Percentiles rank a stretch among this genome's conserved stretches.
These are phyloP conservation scores for Chaenocephalus aceratus DNA, from an alignment of 2,113 vertebrate species.

Conservation along the genomic window DNA sequence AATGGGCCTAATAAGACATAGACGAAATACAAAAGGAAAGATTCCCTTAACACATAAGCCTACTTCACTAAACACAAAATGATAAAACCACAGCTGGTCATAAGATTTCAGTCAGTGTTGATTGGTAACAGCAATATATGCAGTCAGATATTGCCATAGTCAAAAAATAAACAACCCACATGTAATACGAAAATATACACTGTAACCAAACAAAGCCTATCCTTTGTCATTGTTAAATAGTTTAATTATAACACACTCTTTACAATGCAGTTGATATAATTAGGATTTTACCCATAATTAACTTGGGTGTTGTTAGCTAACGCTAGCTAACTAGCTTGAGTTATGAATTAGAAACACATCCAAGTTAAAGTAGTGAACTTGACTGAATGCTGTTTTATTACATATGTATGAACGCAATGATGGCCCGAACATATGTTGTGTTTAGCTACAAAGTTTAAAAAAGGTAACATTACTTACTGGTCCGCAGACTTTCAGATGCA, in stretches of 20 bases:
- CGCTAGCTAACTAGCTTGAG: not conserved
- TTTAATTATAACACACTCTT: not conserved
- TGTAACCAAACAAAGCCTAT: not conserved
- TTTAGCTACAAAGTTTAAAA: not conserved
- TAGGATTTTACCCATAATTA: not conserved
- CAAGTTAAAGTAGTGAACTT: not conserved
- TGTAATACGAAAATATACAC: no score
- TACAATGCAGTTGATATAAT: not conserved
- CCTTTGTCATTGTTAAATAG: not conserved
- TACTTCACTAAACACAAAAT: not conserved
- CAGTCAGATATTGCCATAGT: no score
- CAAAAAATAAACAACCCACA: no score
- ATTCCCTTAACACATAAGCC: not conserved
- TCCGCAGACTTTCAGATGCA: no score
- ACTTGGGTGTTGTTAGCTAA: not conserved
- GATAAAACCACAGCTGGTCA: not conserved
- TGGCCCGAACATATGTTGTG: not conserved
- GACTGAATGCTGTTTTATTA: not conserved
- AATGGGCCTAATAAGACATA: no score
- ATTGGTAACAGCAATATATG: not conserved
- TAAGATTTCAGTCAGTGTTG: not conserved
- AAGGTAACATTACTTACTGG: not conserved
- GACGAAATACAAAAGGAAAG: not conserved
- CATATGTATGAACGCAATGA: not conserved
- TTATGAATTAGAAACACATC: not conserved